Evolutionary conservation across 64 coral and sea anemone genomes (phyloP).

Genomic region (Acropora yongei): DNA sequence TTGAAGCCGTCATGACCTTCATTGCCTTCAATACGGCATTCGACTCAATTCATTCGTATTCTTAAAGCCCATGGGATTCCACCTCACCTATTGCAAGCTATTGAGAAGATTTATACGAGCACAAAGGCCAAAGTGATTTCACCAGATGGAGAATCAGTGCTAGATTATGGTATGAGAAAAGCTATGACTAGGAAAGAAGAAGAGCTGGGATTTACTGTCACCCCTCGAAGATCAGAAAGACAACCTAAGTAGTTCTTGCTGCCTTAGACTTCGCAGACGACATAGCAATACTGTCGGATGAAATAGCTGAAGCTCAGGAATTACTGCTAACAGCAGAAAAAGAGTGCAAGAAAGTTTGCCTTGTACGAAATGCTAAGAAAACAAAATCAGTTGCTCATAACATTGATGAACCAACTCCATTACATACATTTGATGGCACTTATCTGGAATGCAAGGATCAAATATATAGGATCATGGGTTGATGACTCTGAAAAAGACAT

Average conservation of each 20-base stretch:
- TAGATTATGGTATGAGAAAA: neutral
- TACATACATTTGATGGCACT: no score
- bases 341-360: slow-evolving; percentile 2
- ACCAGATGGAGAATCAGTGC: neutral
- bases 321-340: neutral
- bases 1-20: slow-evolving; percentile 21
- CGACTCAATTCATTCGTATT: slow-evolving; percentile 10
- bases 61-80: neutral
- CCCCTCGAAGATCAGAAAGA: neutral
- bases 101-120: neutral
- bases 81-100: neutral
- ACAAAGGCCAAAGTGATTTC: slow-evolving; percentile 4
- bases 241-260: neutral
- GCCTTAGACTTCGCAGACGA: slow-evolving; percentile 12
- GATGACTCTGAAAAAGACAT: no score
- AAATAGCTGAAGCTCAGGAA: neutral
- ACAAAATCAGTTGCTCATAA: neutral
- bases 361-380: neutral
- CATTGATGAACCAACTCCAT: no score
- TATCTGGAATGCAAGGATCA: no score
- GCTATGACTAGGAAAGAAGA: neutral
- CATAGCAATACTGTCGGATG: neutral
- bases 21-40: slow-evolving; percentile 39
- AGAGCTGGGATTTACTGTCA: neutral
- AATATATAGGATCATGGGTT: no score